Evolutionary conservation across 2,888 invertebrate genomes (phyloP), one percentile per base, ranked within the genome.

Genomic region (Pollenia labialis): DNA sequence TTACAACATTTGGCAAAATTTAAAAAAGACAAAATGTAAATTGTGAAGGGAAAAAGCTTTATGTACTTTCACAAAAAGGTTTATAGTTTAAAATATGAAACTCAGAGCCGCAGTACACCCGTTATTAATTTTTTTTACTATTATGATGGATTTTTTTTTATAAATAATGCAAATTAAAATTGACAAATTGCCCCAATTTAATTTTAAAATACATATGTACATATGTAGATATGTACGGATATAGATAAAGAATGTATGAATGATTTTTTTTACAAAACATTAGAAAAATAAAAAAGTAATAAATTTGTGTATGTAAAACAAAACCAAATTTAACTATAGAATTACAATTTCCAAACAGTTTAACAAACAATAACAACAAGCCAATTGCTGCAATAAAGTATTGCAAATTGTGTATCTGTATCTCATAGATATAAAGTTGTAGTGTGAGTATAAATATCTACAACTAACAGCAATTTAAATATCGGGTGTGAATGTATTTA

Each of bases 301-400:
- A 46, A 32, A 76, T 64, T 46, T 14, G 0, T 32, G 32, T 18
- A 56, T 83, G 76, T 64, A 50, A 76, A 62, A 64, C 54, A 62
- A 52, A 18, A 82, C 62, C 52, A 58, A 32, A 44, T n/a, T 18
- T 23, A 74, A 68, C 68, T 86, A 75, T 86, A 75, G 60, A 75
- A 83, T 86, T 86, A 79, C 86, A 71, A 83, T 80, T 74, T 80
- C 80, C 86, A 83, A 80, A 56, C 80, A 80, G 56, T 71, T 83
- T 50, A 75, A 66, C 48, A 62, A 68, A 60, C 48, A 74, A 76
- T 23, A 32, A 62, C 56, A 68, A 46, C 75, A 64, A 84, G 69
- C 23, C 54, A 71, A 69, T 76, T 81, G 75, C 52, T 74, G 85
- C 69, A 85, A 68, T 81, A 77, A 71, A 62, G 23, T 44, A 52